A percentile compares a stretch with the other conserved stretches of the same genome.
phyloP scores from a whole-genome alignment of 2,888 invertebrate species.

The Malacosoma neustria region DNA sequence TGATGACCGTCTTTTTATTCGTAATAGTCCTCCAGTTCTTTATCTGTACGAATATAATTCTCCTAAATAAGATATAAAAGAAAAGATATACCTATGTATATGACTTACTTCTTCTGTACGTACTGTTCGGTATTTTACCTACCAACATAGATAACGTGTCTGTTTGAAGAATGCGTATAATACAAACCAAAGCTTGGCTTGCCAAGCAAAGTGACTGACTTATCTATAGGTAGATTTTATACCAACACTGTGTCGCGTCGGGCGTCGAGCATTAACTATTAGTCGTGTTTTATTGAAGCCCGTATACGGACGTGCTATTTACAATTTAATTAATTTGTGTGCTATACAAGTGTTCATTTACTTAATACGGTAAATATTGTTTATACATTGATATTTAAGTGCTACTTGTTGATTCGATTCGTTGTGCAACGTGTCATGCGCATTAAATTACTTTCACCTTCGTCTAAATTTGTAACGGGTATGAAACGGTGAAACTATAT shows the following conservation, averaged over 20 bases:
- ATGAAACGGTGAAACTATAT: no score
- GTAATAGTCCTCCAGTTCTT: no score
- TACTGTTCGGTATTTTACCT: no score
- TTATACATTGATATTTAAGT: neutral
- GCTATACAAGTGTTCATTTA: neutral
- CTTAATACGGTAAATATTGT: neutral
- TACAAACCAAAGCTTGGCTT: no score
- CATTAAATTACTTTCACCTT: neutral
- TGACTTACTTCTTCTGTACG: no score
- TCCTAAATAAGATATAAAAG: no score
- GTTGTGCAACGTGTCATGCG: neutral
- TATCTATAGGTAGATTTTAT: neutral
- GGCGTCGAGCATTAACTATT: conserved; percentile 5
- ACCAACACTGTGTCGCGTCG: neutral
- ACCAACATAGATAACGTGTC: neutral
- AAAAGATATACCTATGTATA: no score
- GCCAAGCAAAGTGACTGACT: no score
- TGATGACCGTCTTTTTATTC: no score
- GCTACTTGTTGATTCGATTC: no score
- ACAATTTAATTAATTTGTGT: neutral
- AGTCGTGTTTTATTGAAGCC: conserved; percentile 1
- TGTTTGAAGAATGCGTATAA: neutral
- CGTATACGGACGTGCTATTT: neutral
- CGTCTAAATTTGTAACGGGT: no score
- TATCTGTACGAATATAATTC: no score